Conservation (phyloP, 2,888 invertebrate species). For the Netelia virgata region DNA sequence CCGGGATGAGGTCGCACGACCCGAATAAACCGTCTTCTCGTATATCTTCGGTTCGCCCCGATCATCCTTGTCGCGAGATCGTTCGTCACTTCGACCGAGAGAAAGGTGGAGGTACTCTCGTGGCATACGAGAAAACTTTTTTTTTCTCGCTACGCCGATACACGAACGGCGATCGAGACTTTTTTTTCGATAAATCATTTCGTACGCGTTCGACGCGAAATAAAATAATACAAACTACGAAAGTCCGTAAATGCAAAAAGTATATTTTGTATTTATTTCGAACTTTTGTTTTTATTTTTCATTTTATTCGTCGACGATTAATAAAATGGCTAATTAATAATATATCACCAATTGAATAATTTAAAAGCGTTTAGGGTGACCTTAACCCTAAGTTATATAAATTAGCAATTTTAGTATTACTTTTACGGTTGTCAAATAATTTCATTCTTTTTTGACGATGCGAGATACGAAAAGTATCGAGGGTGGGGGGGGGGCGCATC, state of each 20-base stretch:
- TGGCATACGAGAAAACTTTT: not conserved
- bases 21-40: slow-evolving; percentile 72
- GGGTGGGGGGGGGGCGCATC: no score
- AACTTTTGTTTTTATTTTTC: no score
- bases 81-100: slow-evolving; percentile 9
- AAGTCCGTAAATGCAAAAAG: no score
- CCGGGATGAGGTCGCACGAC: slow-evolving; percentile 78
- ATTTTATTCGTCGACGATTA: no score
- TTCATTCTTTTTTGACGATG: no score
- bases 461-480: no score
- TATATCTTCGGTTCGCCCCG: slow-evolving; percentile 49
- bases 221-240: no score
- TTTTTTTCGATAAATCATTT: not conserved
- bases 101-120: not conserved
- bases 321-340: no score
- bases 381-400: no score
- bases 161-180: not conserved
- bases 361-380: no score
- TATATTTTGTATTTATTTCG: not conserved
- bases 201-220: not conserved
- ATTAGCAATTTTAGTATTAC: not conserved
- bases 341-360: no score
- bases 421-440: not conserved
- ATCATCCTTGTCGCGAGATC: slow-evolving; percentile 18
- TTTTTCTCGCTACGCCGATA: not conserved